These are phyloP conservation scores for Dinoponera quadriceps DNA, from an alignment of 1,140 invertebrate genomes.

Conservation along the genomic window DNA sequence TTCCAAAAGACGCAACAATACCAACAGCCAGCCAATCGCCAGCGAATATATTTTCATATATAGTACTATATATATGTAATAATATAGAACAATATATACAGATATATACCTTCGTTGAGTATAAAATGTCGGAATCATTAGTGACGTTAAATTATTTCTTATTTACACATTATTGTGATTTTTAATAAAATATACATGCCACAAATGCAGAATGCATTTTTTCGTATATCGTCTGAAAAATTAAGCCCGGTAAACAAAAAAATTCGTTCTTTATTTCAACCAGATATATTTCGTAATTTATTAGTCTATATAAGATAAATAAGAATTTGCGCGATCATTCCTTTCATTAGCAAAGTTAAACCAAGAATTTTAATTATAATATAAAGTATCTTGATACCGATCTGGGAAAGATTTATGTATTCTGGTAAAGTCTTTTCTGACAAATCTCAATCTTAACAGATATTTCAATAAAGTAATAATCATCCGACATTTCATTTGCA, in stretches of 20 bases:
- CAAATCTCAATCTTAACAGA: background rate
- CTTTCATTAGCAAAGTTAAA: slow-evolving; percentile 22
- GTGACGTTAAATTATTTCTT: slow-evolving; percentile 2
- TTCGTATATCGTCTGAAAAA: background rate
- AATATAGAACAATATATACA: slow-evolving; percentile 5
- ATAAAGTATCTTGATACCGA: background rate
- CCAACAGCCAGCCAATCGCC: slow-evolving; percentile 17
- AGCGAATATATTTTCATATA: slow-evolving; percentile 14
- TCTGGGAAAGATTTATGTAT: background rate
- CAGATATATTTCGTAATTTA: slow-evolving; percentile 12
- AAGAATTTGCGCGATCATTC: background rate
- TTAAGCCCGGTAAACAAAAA: background rate
- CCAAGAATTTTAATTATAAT: background rate
- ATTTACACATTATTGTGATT: background rate
- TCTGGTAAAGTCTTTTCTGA: slow-evolving; percentile 15
- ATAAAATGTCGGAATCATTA: background rate
- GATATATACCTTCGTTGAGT: background rate
- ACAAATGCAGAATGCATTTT: slow-evolving; percentile 2
- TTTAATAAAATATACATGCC: background rate
- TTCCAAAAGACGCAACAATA: slow-evolving; percentile 40
- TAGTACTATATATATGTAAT: background rate
- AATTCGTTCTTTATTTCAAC: background rate
- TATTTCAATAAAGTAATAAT: slow-evolving; percentile 11
- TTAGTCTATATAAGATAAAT: background rate
- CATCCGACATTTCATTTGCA: no score